Base-by-base conservation (phyloP, 1,140 invertebrate species). In the Augochlora pura region DNA sequence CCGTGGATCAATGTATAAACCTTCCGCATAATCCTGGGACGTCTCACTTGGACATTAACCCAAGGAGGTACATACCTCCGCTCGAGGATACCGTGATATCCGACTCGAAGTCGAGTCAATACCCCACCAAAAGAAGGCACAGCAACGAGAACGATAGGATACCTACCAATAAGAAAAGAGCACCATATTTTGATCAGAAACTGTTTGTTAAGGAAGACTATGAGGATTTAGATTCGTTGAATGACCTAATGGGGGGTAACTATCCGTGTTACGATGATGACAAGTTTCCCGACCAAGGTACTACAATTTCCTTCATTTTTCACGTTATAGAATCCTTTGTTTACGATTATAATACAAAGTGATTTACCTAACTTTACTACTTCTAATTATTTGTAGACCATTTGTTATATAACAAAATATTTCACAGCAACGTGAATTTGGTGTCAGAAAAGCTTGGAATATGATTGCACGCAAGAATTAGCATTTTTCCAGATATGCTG, bases 261-360 rank as follows among this genome's bases (percentile, higher is more conserved):
- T 6, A 52, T 21, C 6, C 14, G 21, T 21, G 49, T 52, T 52
- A 52, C 5, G 49, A 80, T 2, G 69, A 81, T 2, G 70, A 80
- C 10, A 42, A 78, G 12, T 81, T 83, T 25, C 38, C 21, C 1
- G 82, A 86, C 83, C 64, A 83, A 86, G 86, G 86, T 88, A 88
- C 66, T 63, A 27, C 52, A 74, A 57, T 49, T 46, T 46, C 9
- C 10, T 46, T 12, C 12, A 52, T 18, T 52, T n/a, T 18, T 52
- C 3, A 6, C 16, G 5, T 16, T 18, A 52, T 18, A 18, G 49
- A 18, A 21, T 52, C 5, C 16, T 4, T 52, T 52, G 21, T 52
- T 21, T 52, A 0, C 16, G 16, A 5, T 52, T 52, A 52, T 52
- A 52, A 14, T 46, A 46, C 42, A 46, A 46, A 12, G 10, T 46